Percentiles rank a stretch among this genome's conserved stretches.
Conservation (phyloP, 2,888 invertebrate genomes). For the Norana najaformis region DNA sequence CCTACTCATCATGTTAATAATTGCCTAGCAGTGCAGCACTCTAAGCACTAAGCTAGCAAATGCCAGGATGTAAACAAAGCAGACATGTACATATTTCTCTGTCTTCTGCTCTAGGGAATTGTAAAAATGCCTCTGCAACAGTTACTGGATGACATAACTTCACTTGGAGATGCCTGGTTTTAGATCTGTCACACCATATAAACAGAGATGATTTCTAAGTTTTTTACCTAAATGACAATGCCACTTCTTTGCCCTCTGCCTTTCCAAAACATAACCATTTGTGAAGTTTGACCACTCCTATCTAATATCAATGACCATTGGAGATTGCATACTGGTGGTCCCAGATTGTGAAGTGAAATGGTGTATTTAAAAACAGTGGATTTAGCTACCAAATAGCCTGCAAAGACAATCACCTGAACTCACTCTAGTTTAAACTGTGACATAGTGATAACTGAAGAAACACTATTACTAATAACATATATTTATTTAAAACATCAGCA, state of each 20-base stretch:
- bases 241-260: neutral
- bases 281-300: no score
- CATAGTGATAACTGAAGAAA: no score
- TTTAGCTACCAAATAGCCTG: no score
- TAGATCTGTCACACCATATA: neutral
- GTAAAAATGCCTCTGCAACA: neutral
- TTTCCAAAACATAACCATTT: neutral
- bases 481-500: no score
- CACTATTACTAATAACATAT: no score
- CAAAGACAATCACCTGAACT: no score
- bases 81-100: neutral
- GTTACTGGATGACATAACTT: neutral
- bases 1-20: neutral
- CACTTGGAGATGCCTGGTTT: neutral
- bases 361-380: no score
- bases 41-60: neutral
- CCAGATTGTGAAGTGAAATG: no score
- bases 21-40: neutral
- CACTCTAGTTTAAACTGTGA: neutral
- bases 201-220: neutral
- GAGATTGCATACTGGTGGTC: no score
- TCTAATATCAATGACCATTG: no score
- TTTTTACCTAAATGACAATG: neutral
- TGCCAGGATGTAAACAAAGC: neutral
- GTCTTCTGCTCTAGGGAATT: neutral